Evolutionary conservation across 1,140 invertebrate species (phyloP), one percentile per base, ranked within the genome.

Genomic region (Panagrolaimus sp.): DNA sequence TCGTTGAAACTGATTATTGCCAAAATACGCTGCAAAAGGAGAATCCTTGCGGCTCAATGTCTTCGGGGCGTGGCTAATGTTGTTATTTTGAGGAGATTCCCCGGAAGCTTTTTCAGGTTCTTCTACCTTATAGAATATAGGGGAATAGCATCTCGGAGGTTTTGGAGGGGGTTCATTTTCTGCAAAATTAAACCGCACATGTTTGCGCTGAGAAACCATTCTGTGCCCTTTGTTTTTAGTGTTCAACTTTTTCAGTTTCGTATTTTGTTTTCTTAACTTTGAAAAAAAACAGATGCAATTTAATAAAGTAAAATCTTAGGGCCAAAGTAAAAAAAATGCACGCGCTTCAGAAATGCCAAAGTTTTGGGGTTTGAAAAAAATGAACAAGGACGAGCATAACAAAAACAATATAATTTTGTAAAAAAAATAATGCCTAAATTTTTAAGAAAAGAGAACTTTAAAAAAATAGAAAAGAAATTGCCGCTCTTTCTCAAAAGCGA

Each of bases 201-300:
- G 68, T 43, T 70, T 70, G 17, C 68, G 52, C 47, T 70, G 67
- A 70, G 48, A 46, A 70, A 70, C 68, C 68, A 70, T 70, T 52
- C 14, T 28, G 12, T 68, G 32, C 32, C 7, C 7, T 38, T 38
- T 2, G 2, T 38, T 38, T 38, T 38, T 38, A 38, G 32, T 38
- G 7, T 38, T 38, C 2, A 38, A 7, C 32, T 38, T 38, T 4
- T 38, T 38, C 32, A 38, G 32, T 2, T 7, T 4, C 32, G 2
- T 38, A 2, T 7, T 38, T 38, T 38, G 32, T 38, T 38, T 38
- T 7, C 32, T 38, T 38, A 2, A n/a, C 7, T 63, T 26, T 21
- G 28, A 24, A 26, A 21, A 26, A 26, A 32, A 28, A 28, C 7
- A 7, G n/a, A 8, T 26, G 38, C 21, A 55, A 26, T 55, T 24